Evolutionary conservation across 2,888 invertebrate species (phyloP).

Genomic region (Polydrusus cervinus): DNA sequence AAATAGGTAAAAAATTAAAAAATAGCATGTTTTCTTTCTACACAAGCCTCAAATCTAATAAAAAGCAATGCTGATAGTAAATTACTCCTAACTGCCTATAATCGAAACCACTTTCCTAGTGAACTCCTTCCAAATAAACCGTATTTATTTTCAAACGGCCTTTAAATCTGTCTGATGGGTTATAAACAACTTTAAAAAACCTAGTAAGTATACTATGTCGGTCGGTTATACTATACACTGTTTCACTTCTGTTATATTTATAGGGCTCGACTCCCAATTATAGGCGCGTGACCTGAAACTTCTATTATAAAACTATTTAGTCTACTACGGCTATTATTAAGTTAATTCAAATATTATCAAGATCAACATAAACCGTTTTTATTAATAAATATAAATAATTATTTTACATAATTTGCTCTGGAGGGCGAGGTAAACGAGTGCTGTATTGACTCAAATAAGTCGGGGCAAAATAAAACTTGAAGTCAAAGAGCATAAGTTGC

Average conservation of each 20-base stretch:
- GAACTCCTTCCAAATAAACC: slow-evolving; percentile 4
- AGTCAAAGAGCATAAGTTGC: too few relatives aligned
- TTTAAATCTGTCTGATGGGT: slow-evolving; percentile 9
- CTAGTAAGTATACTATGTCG: background rate
- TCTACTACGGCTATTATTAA: slow-evolving; percentile 1
- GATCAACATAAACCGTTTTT: too few relatives aligned
- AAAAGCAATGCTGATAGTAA: slow-evolving; percentile 10
- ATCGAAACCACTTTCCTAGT: slow-evolving; percentile 14
- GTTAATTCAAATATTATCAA: too few relatives aligned
- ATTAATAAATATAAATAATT: too few relatives aligned
- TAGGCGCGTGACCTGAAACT: slow-evolving; percentile 4
- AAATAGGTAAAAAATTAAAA: too few relatives aligned
- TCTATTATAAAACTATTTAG: background rate
- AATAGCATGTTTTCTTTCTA: too few relatives aligned
- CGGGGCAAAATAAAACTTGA: too few relatives aligned
- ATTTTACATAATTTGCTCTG: too few relatives aligned
- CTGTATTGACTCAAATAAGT: too few relatives aligned
- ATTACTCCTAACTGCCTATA: slow-evolving; percentile 10
- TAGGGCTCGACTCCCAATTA: slow-evolving; percentile 14
- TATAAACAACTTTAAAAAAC: slow-evolving; percentile 22
- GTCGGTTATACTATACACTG: slow-evolving; percentile 17
- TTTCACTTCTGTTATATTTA: slow-evolving; percentile 11
- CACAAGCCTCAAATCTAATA: background rate
- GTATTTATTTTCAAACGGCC: slow-evolving; percentile 10
- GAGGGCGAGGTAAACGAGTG: too few relatives aligned